Conservation (phyloP, 2,113 vertebrate species). For the Rynchops niger region DNA sequence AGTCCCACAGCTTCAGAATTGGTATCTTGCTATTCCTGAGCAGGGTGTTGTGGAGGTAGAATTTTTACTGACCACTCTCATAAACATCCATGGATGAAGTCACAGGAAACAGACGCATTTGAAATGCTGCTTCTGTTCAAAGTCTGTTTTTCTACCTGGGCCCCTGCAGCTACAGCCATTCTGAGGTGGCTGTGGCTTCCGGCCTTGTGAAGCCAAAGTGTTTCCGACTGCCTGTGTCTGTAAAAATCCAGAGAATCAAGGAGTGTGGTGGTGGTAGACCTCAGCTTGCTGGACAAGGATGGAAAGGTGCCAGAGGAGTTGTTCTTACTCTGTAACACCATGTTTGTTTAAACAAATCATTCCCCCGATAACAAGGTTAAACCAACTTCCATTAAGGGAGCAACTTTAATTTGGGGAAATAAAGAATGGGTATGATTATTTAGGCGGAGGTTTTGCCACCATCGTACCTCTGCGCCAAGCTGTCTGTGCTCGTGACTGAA, state of each 20-base stretch:
- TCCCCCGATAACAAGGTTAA: neutral
- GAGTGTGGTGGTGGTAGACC: neutral
- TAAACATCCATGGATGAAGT: neutral
- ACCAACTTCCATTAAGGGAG: neutral
- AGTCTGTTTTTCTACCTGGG: neutral
- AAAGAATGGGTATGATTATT: accelerated
- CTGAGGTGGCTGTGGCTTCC: neutral
- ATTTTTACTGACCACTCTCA: neutral
- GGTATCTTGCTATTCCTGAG: neutral
- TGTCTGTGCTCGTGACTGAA: neutral
- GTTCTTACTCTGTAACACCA: neutral
- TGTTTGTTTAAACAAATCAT: neutral
- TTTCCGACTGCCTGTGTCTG: too few species aligned
- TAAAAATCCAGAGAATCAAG: neutral
- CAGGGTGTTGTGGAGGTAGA: neutral
- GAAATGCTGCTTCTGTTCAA: neutral
- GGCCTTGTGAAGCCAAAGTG: neutral
- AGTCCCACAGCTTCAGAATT: neutral
- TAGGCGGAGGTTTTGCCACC: neutral
- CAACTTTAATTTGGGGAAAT: accelerated
- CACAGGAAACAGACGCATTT: neutral
- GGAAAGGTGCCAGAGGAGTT: neutral
- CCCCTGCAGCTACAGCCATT: neutral
- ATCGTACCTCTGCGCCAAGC: neutral
- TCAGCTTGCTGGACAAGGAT: neutral